Evolutionary conservation across 2,797 vertebrate species (phyloP).

Genomic region (Poeciliopsis gracilis): DNA sequence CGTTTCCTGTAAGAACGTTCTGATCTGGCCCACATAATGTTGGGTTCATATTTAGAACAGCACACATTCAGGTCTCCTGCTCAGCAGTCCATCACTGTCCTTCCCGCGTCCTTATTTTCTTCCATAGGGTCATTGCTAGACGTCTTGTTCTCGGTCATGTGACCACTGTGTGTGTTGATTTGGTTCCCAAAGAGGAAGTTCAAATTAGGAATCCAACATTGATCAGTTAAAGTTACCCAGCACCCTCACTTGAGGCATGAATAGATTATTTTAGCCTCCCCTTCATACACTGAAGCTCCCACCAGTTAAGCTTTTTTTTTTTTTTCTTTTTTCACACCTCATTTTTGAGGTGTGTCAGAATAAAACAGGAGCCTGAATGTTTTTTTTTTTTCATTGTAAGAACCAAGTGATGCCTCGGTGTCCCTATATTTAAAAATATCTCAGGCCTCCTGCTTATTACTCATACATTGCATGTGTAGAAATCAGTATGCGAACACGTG

Average conservation of each 20-base stretch:
- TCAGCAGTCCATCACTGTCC: constrained; percentile 47
- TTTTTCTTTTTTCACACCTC: not conserved
- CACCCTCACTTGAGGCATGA: constrained; percentile 31
- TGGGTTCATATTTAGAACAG: constrained; percentile 56
- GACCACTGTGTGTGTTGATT: constrained; percentile 31
- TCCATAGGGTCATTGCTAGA: constrained; percentile 26
- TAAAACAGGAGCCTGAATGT: constrained; percentile 25
- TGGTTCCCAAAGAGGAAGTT: constrained; percentile 32
- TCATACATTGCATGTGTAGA: constrained; percentile 3
- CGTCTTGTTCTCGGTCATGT: constrained; percentile 30
- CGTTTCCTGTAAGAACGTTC: constrained; percentile 14
- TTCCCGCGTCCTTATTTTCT: constrained; percentile 39
- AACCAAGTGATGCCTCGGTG: constrained; percentile 13
- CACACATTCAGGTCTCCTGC: constrained; percentile 46
- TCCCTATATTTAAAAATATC: not conserved
- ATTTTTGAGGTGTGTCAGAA: constrained; percentile 24
- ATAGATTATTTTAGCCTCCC: constrained; percentile 5
- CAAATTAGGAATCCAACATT: constrained; percentile 40
- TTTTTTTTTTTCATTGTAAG: not conserved
- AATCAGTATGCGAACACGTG: constrained; percentile 18
- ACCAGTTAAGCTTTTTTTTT: constrained; percentile 8
- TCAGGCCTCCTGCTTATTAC: constrained; percentile 40
- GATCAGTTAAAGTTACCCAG: constrained; percentile 50
- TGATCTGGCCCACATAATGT: constrained; percentile 46
- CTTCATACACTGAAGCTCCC: constrained; percentile 31